Evolutionary conservation across 2,888 invertebrate genomes (phyloP).

Genomic region (Onchidella celtica): DNA sequence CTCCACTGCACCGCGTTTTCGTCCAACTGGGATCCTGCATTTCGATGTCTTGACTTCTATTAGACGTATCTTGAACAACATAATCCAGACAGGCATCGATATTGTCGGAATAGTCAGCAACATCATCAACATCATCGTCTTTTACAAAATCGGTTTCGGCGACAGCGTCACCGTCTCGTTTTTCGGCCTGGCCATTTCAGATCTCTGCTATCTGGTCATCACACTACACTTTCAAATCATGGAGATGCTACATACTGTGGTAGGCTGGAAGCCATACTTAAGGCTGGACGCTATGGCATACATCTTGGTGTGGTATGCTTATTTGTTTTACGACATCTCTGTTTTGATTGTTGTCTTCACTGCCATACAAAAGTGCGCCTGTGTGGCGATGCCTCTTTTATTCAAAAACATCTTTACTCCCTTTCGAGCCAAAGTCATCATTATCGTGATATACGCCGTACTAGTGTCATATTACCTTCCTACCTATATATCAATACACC

Average conservation of each 20-base stretch:
- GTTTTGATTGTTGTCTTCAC: slow-evolving; percentile 1
- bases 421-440: neutral
- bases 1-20: no score
- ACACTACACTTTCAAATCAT: neutral
- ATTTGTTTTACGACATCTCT: neutral
- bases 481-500: neutral
- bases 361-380: slow-evolving; percentile 19
- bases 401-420: slow-evolving; percentile 6
- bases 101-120: neutral
- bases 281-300: slow-evolving; percentile 1
- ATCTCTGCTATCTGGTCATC: slow-evolving; percentile 11
- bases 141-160: slow-evolving; percentile 3
- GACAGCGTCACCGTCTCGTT: slow-evolving; percentile 1
- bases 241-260: neutral
- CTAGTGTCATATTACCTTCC: neutral
- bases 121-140: slow-evolving; percentile 15
- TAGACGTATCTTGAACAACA: neutral
- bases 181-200: neutral
- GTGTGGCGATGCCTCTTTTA: neutral
- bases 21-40: no score
- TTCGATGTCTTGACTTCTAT: neutral
- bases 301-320: neutral
- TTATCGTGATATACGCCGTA: neutral
- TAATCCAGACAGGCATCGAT: neutral
- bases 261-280: slow-evolving; percentile 1